Base-by-base conservation (phyloP, 2,797 vertebrate genomes). In the Malurus leucopterus region DNA sequence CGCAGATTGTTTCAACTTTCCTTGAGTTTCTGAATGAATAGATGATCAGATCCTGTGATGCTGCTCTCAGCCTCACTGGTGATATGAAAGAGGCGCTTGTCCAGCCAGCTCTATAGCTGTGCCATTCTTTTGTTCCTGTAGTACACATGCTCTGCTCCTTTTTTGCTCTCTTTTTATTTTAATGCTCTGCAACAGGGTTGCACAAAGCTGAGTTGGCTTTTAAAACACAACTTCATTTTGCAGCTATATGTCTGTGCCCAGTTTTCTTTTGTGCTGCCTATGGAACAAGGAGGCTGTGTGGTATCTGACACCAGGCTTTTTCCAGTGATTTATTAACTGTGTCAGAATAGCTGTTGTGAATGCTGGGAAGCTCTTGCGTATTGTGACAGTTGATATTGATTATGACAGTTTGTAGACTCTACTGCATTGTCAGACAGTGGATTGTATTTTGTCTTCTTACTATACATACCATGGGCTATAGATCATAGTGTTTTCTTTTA, bases 301-400 rank as follows among this genome's bases (percentile, higher is more conserved):
- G 90, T 94, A 89, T 91, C 92, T 75, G 89, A 95, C 89, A 91
- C 91, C 13, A 12, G 89, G 74, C 86, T 96, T 96, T 98, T 95
- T 95, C 92, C 95, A 91, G 95, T 96, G 95, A 96, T 96, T 95
- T 96, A 96, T 96, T 96, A 94, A 96, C 62, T 93, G 83, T 96
- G 96, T 96, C 96, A 96, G 94, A 93, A 90, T 82, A 88, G 95
- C 94, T 94, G 91, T 92, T 93, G 83, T 91, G 92, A 95, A 92
- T 94, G 86, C 93, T 93, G 94, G 92, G 94, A 92, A 95, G 92
- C 90, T 85, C 91, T 94, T 82, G 84, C n/a, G 5, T 95, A 90
- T 80, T 90, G 91, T 95, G 93, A 91, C 94, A 95, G 94, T 94
- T 89, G 89, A 95, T 96, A 95, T 96, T 96, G 96, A 95, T 96